Base-by-base conservation (phyloP, 2,113 vertebrate species). In the Pica pica region DNA sequence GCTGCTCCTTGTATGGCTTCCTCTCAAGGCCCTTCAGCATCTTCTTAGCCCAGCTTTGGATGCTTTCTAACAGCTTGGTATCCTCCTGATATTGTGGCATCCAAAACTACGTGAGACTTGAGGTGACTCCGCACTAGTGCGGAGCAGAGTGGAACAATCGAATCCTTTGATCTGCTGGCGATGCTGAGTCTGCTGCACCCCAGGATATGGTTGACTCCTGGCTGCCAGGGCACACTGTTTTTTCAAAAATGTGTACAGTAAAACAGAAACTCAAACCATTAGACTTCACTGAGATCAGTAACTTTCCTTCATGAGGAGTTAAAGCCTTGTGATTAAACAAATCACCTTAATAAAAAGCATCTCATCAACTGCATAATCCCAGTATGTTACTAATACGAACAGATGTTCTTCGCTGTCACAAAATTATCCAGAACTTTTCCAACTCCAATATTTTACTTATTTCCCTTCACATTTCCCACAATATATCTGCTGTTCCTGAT, bases 401-500 rank as follows among this genome's bases (percentile, higher is more conserved):
- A 74, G 18, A 70, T 2, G 0, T 55, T 73, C 24, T 88, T 80
- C 47, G 50, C 42, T 52, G 30, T 61, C 17, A 90, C 33, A 80
- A 88, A 82, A 77, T 70, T 52, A 88, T 37, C 59, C 56, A 86
- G 42, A 77, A 85, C 8, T 77, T 77, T 50, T 83, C 21, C 78
- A 60, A 49, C 39, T 78, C 37, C 13, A 87, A 3, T 35, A 84
- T 55, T 87, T 69, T 50, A 37, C 16, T 20, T 52, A 60, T 65
- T 87, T 91, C 30, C 27, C 24, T 86, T 80, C 26, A 16, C 27
- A 14, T 68, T 77, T 90, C 19, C 33, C 59, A 50, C 0, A 0
- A 52, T 35, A 39, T 5, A 31, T 41, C 39, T 76, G 30, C 24
- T 2, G 1, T 74, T 37, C 56, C 4, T 37, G 16, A 63, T 79